Percentiles rank a stretch among this genome's conserved stretches.
Evolutionary conservation across 2,113 vertebrate genomes (phyloP).

Genomic region (Meles meles): DNA sequence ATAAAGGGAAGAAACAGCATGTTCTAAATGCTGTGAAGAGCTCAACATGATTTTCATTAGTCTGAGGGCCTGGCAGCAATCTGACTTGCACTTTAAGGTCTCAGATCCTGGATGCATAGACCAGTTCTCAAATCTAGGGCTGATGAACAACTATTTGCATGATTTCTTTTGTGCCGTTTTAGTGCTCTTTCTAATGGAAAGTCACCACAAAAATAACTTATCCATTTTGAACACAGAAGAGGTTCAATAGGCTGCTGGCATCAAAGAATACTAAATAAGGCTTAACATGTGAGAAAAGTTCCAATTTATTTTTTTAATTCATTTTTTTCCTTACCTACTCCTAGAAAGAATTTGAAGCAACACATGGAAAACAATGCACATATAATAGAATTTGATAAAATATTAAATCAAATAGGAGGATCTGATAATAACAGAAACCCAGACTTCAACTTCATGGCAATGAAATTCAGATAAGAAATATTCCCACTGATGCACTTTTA

Average conservation of each 20-base stretch:
- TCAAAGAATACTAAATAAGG: conserved; percentile 16
- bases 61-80: not conserved
- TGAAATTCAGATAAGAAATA: not conserved
- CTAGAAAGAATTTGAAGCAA: not conserved
- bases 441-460: not conserved
- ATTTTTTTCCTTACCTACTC: not conserved
- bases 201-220: conserved; percentile 28
- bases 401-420: not conserved
- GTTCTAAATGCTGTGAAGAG: conserved; percentile 25
- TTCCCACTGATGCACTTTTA: not conserved
- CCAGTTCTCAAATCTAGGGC: not conserved
- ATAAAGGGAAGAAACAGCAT: conserved; percentile 51
- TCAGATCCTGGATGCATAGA: not conserved
- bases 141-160: not conserved
- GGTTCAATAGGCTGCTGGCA: not conserved
- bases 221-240: not conserved
- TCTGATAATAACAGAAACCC: not conserved
- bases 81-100: not conserved
- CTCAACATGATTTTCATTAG: conserved; percentile 14
- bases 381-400: not conserved
- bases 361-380: not conserved
- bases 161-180: conserved; percentile 7
- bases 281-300: not conserved
- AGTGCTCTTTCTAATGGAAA: conserved; percentile 7
- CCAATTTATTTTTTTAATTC: conserved; percentile 2